Evolutionary conservation across 2,888 invertebrate species (phyloP), one percentile per base, ranked within the genome.

Genomic region (Venustoraphidia nigricollis): DNA sequence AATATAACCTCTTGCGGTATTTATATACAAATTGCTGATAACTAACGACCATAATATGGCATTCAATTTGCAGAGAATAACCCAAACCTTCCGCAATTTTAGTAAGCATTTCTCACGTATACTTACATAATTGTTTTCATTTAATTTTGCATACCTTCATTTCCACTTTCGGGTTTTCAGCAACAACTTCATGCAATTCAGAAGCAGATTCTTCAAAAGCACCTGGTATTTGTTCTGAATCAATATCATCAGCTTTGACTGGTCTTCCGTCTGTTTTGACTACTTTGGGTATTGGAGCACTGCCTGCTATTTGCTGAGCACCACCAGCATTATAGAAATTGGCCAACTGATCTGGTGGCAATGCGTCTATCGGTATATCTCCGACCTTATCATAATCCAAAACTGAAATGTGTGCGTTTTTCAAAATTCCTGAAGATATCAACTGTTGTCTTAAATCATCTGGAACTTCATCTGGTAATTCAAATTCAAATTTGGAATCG

Each of bases 311-410:
- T 61, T 84, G 83, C 53, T 83, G 76, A 8, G 72, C 83, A 49
- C 87, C 87, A 46, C 88, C 89, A n/a, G 83, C 84, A 14, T 82
- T 79, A 59, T 87, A 89, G 65, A 90, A 88, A 63, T 89, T 88
- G 37, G 87, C 87, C 50, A 90, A 65, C 56, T 89, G 89, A 65
- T 90, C 88, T 46, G 88, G 86, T 2, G 89, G 88, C 45, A 90
- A 65, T 52, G 83, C 85, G 53, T 88, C 88, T 45, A 90, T 69
- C 5, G 86, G 82, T 47, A 87, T 87, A 53, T 87, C 89, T 35
- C 90, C 89, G 39, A 88, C 81, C 70, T 90, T 89, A 59, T 90
- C 89, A 58, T 90, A 90, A 66, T 90, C 89, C 50, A 90, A 67
- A 44, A 91, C 76, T 55, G 90, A 89, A 51, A 91, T 90, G 57